These are phyloP conservation scores for Anguilla marmorata DNA, from an alignment of 2,797 vertebrate genomes.

Conservation along the genomic window DNA sequence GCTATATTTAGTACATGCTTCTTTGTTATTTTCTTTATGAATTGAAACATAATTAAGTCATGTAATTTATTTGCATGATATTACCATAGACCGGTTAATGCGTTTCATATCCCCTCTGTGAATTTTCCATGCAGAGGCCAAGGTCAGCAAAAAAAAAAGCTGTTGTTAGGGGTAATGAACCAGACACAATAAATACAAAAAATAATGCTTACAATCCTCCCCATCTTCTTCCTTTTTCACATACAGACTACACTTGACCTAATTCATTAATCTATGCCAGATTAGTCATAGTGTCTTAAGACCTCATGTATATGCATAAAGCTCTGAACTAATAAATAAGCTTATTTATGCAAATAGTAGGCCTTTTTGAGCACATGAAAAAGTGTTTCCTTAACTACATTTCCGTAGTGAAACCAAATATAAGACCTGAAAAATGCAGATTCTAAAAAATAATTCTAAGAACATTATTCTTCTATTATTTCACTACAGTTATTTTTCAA, in stretches of 20 bases:
- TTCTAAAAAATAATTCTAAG: too few species aligned
- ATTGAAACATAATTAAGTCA: background rate
- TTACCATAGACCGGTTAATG: background rate
- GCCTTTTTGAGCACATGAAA: background rate
- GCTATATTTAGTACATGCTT: background rate
- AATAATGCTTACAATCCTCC: conserved; percentile 1
- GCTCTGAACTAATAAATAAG: background rate
- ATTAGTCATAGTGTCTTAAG: background rate
- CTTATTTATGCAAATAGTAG: background rate
- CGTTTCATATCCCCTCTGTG: background rate
- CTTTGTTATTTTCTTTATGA: background rate
- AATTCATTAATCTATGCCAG: background rate
- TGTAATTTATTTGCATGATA: background rate
- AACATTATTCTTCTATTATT: too few species aligned
- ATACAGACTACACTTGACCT: background rate
- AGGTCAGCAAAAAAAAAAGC: background rate
- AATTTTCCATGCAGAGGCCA: background rate
- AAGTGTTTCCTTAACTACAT: background rate
- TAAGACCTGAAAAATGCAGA: too few species aligned
- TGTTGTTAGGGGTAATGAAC: background rate
- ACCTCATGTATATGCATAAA: background rate
- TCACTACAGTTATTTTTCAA: too few species aligned
- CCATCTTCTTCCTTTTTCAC: background rate
- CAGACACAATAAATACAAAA: background rate
- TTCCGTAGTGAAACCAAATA: background rate